Conservation (phyloP, 1,140 invertebrate genomes). For the Cherax quadricarinatus region DNA sequence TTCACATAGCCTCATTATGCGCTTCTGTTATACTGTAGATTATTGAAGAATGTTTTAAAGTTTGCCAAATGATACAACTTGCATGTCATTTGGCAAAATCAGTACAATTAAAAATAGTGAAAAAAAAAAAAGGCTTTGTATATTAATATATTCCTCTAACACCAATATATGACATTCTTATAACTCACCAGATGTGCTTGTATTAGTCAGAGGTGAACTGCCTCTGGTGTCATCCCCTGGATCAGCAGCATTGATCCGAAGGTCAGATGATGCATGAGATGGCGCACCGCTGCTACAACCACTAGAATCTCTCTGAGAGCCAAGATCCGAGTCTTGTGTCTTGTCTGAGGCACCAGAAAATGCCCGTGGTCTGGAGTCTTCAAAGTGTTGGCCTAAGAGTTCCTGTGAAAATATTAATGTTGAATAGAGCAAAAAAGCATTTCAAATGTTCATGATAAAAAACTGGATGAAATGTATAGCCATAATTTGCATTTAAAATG, state of each 20-base stretch:
- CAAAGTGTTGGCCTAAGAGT: conserved; percentile 53
- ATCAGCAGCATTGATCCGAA: conserved; percentile 48
- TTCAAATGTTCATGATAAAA: no score
- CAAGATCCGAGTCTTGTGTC: conserved; percentile 51
- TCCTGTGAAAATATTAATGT: conserved; percentile 6
- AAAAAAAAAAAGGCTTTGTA: no score
- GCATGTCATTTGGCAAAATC: no score
- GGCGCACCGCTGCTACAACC: conserved; percentile 54
- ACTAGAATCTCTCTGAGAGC: conserved; percentile 51
- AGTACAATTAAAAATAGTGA: no score
- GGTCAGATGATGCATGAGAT: conserved; percentile 58
- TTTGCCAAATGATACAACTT: no score
- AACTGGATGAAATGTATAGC: no score
- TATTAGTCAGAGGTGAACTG: conserved; percentile 52
- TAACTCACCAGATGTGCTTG: conserved; percentile 4
- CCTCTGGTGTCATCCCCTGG: conserved; percentile 52
- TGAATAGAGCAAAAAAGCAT: not conserved
- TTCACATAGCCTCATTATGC: no score
- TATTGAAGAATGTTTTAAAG: no score
- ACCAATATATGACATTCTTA: not conserved
- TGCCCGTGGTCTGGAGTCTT: conserved; percentile 57
- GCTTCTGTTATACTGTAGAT: no score
- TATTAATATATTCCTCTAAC: no score
- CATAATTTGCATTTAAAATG: no score
- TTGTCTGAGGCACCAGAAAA: conserved; percentile 61